Percentiles rank a stretch among this genome's conserved stretches.
Conservation (phyloP, 2,113 vertebrate genomes). For the Coturnix japonica region DNA sequence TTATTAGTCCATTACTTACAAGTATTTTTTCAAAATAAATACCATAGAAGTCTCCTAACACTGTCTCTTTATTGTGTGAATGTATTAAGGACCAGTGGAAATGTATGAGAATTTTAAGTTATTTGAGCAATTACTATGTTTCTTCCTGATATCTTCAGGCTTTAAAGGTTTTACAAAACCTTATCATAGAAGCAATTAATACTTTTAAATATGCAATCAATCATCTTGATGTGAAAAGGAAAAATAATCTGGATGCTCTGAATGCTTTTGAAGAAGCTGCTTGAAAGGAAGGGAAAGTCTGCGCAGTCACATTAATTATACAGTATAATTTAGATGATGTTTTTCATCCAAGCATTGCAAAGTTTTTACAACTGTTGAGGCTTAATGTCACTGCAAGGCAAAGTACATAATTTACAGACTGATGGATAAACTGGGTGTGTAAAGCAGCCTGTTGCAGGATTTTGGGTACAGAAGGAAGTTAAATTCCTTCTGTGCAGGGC, state of each 20-base stretch:
- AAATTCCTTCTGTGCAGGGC: not conserved
- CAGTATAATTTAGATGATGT: slow-evolving; percentile 8
- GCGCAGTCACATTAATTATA: slow-evolving; percentile 51
- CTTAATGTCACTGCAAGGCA: slow-evolving; percentile 39
- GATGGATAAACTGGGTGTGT: not conserved
- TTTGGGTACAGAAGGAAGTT: not conserved
- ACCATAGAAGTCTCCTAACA: not conserved
- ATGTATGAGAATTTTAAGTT: not conserved
- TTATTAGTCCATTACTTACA: slow-evolving; percentile 20
- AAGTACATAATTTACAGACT: slow-evolving; percentile 8
- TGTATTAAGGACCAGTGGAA: not conserved
- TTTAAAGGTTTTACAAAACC: not conserved
- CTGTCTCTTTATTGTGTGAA: not conserved
- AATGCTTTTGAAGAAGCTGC: slow-evolving; percentile 51
- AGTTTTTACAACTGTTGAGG: slow-evolving; percentile 33
- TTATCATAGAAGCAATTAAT: slow-evolving; percentile 32
- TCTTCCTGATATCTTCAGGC: not conserved
- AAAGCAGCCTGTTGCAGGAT: not conserved
- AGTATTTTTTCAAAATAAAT: not conserved
- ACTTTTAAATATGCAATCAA: slow-evolving; percentile 27
- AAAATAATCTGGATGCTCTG: not conserved
- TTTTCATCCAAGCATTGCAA: slow-evolving; percentile 38
- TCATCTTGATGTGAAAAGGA: slow-evolving; percentile 28
- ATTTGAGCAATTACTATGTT: slow-evolving; percentile 1
- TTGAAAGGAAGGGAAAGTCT: slow-evolving; percentile 8